Base-by-base conservation (phyloP, 2,888 invertebrate species). In the Bursaphelenchus okinawaensis region DNA sequence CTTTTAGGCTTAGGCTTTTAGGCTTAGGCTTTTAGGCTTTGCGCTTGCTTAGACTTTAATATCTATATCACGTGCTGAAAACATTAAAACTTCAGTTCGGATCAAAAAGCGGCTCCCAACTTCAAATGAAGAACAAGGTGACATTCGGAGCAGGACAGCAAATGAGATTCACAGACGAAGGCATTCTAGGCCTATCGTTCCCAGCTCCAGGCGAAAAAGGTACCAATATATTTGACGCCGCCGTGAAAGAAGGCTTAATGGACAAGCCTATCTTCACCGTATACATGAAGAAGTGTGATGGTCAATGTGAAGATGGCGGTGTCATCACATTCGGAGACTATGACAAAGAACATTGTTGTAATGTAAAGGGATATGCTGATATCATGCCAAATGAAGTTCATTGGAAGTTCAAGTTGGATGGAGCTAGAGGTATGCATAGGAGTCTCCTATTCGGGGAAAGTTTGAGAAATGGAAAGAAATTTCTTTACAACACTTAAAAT, bases 191-290 rank as follows among this genome's bases (percentile, higher is more conserved):
- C 12, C 52, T 52, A 16, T 40, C 40, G 3, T 40, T 40, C 6
- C 40, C 40, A 1, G 40, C 40, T n/a, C 40, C 40, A 12, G 40
- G 40, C 40, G 40, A 40, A 6, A 40, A 16, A n/a, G 40, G 40
- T 16, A 40, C 40, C 40, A 40, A 40, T 4, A 40, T 40, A 16
- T 40, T 40, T n/a, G 40, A 40, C 40, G 40, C 12, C 16, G 40
- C 40, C 40, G 40, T 40, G 16, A 40, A 40, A 40, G 3, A 40
- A 7, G 56, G 56, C 27, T 26, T 56, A 8, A 59, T 59, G 60
- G 60, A 59, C 60, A 27, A 59, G 51, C 60, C 60, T 2, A 59
- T 59, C 57, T 59, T 59, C 51, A 59, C 60, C 19, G 28, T 50
- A 3, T 59, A 59, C 57, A 59, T 59, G 60, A 50, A 51, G 52